Evolutionary conservation across 2,797 vertebrate genomes (phyloP).

Genomic region (Hybognathus amarus): DNA sequence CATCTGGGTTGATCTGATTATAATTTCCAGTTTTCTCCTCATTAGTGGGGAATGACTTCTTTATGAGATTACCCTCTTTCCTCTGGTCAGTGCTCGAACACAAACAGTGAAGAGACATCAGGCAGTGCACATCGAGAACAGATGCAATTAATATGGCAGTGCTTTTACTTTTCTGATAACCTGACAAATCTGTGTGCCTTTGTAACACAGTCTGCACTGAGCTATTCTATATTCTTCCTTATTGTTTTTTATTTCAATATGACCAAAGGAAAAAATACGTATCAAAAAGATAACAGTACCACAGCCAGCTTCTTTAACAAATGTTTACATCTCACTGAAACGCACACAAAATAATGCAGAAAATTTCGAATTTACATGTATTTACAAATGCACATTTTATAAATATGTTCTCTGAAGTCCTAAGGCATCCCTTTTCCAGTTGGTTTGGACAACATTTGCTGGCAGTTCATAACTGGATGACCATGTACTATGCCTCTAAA

Average conservation of each 20-base stretch:
- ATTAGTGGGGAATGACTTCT: slow-evolving; percentile 39
- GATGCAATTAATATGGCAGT: neutral
- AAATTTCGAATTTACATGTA: slow-evolving; percentile 21
- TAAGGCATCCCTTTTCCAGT: slow-evolving; percentile 26
- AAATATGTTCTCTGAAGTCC: slow-evolving; percentile 39
- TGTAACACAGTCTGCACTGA: neutral
- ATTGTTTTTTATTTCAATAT: neutral
- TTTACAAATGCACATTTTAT: slow-evolving; percentile 40
- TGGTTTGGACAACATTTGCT: slow-evolving; percentile 17
- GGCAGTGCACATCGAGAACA: neutral
- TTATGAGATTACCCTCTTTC: slow-evolving; percentile 34
- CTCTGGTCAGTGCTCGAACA: slow-evolving; percentile 33
- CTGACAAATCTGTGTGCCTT: neutral
- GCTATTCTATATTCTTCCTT: neutral
- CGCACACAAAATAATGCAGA: slow-evolving; percentile 5
- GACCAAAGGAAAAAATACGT: neutral
- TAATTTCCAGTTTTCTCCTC: slow-evolving; percentile 25
- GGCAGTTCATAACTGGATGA: slow-evolving; percentile 4
- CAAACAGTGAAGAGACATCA: slow-evolving; percentile 25
- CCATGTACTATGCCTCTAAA: neutral
- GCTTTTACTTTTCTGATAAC: slow-evolving; percentile 1
- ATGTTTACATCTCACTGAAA: slow-evolving; percentile 32
- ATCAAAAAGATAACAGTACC: neutral
- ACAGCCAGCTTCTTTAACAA: neutral
- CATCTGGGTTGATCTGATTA: slow-evolving; percentile 24